Percentiles rank a stretch among this genome's conserved stretches.
phyloP scores from a whole-genome alignment of 2,113 vertebrate genomes.

The Donacobius atricapilla region DNA sequence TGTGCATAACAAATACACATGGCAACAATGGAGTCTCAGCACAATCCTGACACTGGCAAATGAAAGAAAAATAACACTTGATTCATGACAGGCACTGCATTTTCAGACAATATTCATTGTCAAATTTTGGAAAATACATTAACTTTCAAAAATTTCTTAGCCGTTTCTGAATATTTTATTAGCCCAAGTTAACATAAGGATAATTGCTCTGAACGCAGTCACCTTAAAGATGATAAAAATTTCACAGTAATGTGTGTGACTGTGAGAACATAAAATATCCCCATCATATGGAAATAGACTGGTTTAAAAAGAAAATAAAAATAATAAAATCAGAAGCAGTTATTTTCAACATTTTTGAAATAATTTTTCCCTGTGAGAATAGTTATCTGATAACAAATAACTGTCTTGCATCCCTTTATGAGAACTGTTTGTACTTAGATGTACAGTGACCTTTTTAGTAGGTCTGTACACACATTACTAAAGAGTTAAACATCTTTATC shows the following conservation, averaged over 20 bases:
- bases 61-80: background rate
- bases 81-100: background rate
- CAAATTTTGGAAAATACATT: background rate
- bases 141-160: background rate
- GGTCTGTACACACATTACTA: background rate
- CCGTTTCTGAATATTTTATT: background rate
- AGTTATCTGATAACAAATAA: background rate
- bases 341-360: background rate
- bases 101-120: background rate
- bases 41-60: background rate
- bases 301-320: background rate
- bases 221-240: background rate
- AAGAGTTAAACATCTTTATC: background rate
- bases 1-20: accelerated
- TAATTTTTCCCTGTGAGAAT: background rate
- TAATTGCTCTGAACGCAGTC: background rate
- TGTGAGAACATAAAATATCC: background rate
- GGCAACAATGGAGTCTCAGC: background rate
- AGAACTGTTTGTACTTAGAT: background rate
- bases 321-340: background rate
- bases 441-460: background rate
- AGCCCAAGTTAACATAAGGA: background rate
- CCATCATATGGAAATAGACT: background rate
- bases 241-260: background rate
- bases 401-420: accelerated